Evolutionary conservation across 2,113 vertebrate species (phyloP), one percentile per base, ranked within the genome.

Genomic region (Istiophorus platypterus): DNA sequence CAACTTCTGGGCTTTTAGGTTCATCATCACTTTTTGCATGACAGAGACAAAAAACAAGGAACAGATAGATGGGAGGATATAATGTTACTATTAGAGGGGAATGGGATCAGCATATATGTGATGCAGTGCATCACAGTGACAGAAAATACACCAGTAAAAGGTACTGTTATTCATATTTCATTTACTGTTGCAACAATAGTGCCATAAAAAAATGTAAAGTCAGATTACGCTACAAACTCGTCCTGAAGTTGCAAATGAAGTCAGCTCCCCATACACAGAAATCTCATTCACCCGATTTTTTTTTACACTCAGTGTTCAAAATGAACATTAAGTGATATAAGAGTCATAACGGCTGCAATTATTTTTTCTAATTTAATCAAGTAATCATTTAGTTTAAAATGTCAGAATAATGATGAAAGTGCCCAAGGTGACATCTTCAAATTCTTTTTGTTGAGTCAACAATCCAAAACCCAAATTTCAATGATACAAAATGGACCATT

Each of bases 1-100:
- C 63, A 78, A 42, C 45, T 77, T 76, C 22, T 56, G 75, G 82
- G 81, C 69, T 39, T 58, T 82, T 65, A 51, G 0, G 1, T 83
- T 74, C 56, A 76, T 84, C 81, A 78, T 70, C 68, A 42, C 34
- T 59, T 68, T 80, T 87, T 78, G 67, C 52, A 84, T 70, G 37
- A 14, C 20, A 7, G 4, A 65, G 8, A 71, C 49, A 56, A 57
- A 45, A 1, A 57, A 22, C 42, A 52, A 1, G 1, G 52, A 29
- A 12, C 3, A 24, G 41, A 39, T n/a, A 26, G 22, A 70, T n/a
- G 9, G 42, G 24, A 54, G 14, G 61, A 26, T 41, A 17, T 54
- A 22, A 61, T 29, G 26, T 31, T 17, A 24, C 64, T n/a, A 9
- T 18, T 22, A n/a, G 2, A 17, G 13, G 22, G 3, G 3, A 20